These are phyloP conservation scores for Ischnus inquisitorius DNA, from an alignment of 2,888 invertebrate genomes.

Conservation along the genomic window DNA sequence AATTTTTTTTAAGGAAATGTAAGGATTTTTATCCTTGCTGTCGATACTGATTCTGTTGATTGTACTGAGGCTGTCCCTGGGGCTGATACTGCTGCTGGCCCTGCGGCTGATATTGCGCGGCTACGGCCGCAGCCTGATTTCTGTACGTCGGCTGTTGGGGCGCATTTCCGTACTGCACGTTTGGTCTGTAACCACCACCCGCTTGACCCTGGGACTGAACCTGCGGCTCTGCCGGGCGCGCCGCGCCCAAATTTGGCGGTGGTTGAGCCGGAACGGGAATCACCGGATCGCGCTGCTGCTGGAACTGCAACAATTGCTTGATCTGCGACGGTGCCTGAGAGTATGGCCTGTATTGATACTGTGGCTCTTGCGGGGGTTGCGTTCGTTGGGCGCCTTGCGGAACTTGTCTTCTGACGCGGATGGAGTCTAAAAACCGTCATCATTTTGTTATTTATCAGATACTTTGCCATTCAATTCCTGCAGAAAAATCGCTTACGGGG, in stretches of 20 bases:
- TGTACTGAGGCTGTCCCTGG: conserved; percentile 66
- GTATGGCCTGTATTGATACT: conserved; percentile 76
- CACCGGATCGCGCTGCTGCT: conserved; percentile 80
- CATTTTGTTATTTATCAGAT: not conserved
- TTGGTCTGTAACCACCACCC: conserved; percentile 75
- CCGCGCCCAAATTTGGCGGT: conserved; percentile 73
- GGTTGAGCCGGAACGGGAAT: conserved; percentile 78
- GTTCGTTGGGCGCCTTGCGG: conserved; percentile 63
- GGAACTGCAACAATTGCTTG: conserved; percentile 79
- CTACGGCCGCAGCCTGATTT: conserved; percentile 69
- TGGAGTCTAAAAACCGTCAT: conserved; percentile 31
- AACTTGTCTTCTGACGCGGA: conserved; percentile 64
- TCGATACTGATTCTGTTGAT: conserved; percentile 70
- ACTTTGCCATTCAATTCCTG: not conserved
- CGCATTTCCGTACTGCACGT: conserved; percentile 76
- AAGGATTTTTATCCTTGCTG: conserved; percentile 25
- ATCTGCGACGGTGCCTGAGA: conserved; percentile 80
- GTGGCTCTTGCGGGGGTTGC: conserved; percentile 66
- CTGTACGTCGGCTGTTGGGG: conserved; percentile 79
- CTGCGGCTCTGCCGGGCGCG: conserved; percentile 63
- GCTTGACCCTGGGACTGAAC: conserved; percentile 72
- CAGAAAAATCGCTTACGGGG: not conserved
- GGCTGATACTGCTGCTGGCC: conserved; percentile 62
- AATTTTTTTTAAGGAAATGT: conserved; percentile 22
- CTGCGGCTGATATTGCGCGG: conserved; percentile 69